These are phyloP conservation scores for Meloidogyne exigua DNA, from an alignment of 1,140 invertebrate species.

Conservation along the genomic window DNA sequence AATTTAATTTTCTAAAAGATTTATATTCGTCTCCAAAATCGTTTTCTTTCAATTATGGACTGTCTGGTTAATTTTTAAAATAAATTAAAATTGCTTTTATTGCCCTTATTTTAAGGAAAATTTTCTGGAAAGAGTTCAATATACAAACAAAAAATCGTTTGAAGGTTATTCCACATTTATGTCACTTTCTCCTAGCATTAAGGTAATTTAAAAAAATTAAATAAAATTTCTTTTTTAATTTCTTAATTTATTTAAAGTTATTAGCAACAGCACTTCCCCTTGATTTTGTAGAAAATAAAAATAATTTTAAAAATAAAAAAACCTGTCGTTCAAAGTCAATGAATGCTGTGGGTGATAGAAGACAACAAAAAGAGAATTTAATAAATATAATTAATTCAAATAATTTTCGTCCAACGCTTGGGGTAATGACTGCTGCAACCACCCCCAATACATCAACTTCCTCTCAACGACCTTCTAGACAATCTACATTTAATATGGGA, in stretches of 20 bases:
- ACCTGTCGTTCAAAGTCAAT: not conserved
- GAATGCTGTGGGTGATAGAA: not conserved
- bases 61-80: constrained; percentile 12
- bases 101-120: constrained; percentile 30
- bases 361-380: not conserved
- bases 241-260: not conserved
- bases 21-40: constrained; percentile 23
- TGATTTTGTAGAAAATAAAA: not conserved
- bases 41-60: constrained; percentile 26
- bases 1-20: not conserved
- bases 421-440: not conserved
- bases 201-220: not conserved
- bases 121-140: constrained; percentile 36
- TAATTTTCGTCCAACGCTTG: not conserved
- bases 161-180: not conserved
- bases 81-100: not conserved
- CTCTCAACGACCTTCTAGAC: not conserved
- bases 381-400: not conserved
- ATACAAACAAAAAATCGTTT: not conserved
- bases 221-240: too few species aligned
- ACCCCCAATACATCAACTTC: too few species aligned
- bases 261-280: constrained; percentile 1
- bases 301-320: not conserved
- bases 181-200: not conserved
- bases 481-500: constrained; percentile 1